Conservation (phyloP, 2,113 vertebrate species). For the Oryzias javanicus region DNA sequence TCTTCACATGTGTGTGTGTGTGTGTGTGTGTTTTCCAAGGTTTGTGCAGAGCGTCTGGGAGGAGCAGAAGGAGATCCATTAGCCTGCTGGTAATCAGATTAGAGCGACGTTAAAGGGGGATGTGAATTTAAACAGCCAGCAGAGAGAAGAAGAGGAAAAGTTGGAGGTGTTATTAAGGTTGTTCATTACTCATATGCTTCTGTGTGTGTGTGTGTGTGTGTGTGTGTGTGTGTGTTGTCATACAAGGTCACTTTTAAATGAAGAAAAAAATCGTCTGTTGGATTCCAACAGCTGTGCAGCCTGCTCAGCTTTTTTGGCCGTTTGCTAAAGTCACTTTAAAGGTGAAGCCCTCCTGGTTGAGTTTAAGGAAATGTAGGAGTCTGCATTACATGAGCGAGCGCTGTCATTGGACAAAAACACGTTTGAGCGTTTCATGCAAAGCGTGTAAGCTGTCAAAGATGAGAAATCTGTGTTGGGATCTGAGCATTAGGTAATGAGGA, state of each 20-base stretch:
- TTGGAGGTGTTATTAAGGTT: conserved; percentile 82
- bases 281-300: conserved; percentile 24
- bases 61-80: conserved; percentile 88
- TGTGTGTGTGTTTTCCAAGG: no score
- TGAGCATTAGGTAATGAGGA: conserved; percentile 79
- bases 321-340: not conserved
- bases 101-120: conserved; percentile 84
- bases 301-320: conserved; percentile 6
- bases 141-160: conserved; percentile 74
- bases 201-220: not conserved
- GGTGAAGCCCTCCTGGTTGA: not conserved
- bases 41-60: conserved; percentile 92
- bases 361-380: not conserved
- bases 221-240: conserved; percentile 15
- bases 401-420: conserved; percentile 4
- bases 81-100: conserved; percentile 82
- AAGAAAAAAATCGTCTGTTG: not conserved
- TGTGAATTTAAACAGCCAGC: conserved; percentile 77
- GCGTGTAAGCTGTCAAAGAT: conserved; percentile 72
- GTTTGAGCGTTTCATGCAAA: conserved; percentile 60
- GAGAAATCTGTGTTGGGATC: conserved; percentile 77
- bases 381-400: not conserved
- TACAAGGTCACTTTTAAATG: conserved; percentile 50
- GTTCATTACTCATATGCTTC: conserved; percentile 73
- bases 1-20: conserved; percentile 52